phyloP scores from a whole-genome alignment of 1,140 invertebrate genomes.

The Drosophila yakuba region DNA sequence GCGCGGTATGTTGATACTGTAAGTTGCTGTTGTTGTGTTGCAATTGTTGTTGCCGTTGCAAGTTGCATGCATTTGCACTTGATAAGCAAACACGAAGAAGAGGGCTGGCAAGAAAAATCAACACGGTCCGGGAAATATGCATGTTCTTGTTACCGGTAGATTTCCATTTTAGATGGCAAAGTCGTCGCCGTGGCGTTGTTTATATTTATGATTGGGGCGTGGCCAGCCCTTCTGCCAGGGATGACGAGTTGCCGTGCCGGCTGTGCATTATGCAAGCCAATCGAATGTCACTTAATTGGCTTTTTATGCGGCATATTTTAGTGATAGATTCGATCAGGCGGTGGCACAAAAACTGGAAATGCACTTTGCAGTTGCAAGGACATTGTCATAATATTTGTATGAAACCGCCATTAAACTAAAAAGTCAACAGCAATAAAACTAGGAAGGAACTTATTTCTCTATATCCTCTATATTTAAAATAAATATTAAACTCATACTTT shows the following conservation, averaged over 20 bases:
- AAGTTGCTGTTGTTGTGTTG: constrained; percentile 31
- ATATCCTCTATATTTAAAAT: too few species aligned
- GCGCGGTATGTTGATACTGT: constrained; percentile 39
- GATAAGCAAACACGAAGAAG: constrained; percentile 69
- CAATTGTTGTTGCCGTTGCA: constrained; percentile 17
- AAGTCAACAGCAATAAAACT: constrained; percentile 16
- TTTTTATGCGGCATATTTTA: constrained; percentile 50
- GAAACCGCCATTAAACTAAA: constrained; percentile 57
- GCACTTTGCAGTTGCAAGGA: constrained; percentile 69
- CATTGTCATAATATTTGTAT: constrained; percentile 73
- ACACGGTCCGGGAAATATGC: constrained; percentile 74
- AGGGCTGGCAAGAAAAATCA: constrained; percentile 61
- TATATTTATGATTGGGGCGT: constrained; percentile 67
- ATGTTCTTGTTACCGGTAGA: constrained; percentile 77
- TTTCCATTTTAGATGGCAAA: constrained; percentile 76
- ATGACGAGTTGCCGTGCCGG: constrained; percentile 27
- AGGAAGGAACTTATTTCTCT: constrained; percentile 29
- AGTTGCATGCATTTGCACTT: constrained; percentile 69
- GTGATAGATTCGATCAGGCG: constrained; percentile 65
- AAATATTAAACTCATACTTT: too few species aligned
- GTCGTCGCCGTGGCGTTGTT: constrained; percentile 43
- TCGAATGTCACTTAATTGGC: constrained; percentile 74
- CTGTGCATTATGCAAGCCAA: constrained; percentile 50
- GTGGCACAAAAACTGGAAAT: constrained; percentile 28
- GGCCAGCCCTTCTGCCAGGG: constrained; percentile 5